A percentile compares a stretch with the other conserved stretches of the same genome.
These are phyloP conservation scores for Branchinecta lynchi DNA, from an alignment of 1,140 invertebrate genomes.

Conservation along the genomic window DNA sequence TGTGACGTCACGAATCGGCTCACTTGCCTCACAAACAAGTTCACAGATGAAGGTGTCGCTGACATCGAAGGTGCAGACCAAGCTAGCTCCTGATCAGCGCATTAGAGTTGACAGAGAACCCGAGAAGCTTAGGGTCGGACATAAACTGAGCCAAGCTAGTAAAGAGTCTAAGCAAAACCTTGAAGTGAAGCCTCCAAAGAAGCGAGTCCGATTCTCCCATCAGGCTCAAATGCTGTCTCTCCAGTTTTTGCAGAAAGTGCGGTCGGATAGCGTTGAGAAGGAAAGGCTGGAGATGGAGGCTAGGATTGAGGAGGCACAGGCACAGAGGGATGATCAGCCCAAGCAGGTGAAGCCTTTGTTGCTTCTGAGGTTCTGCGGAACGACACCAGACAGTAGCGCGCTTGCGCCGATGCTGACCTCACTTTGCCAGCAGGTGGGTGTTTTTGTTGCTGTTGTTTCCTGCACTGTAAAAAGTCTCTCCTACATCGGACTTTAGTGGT, in stretches of 20 bases:
- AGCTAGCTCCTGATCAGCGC: too few relatives aligned
- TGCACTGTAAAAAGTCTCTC: background rate
- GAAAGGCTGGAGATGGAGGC: background rate
- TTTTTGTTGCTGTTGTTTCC: background rate
- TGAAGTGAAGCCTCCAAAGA: background rate
- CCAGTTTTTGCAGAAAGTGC: background rate
- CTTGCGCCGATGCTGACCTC: constrained; percentile 85
- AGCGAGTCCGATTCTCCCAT: background rate
- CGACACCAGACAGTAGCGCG: constrained; percentile 88
- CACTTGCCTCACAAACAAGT: too few relatives aligned
- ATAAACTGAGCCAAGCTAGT: constrained; percentile 13
- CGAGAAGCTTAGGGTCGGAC: constrained; percentile 22
- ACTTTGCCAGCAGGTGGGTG: constrained; percentile 71
- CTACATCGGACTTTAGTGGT: too few relatives aligned
- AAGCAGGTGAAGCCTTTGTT: constrained; percentile 53
- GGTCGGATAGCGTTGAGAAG: constrained; percentile 7
- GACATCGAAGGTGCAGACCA: too few relatives aligned
- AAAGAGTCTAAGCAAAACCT: constrained; percentile 24
- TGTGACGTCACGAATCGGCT: too few relatives aligned
- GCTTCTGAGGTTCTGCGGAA: constrained; percentile 83
- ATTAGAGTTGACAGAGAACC: background rate
- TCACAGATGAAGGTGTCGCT: too few relatives aligned
- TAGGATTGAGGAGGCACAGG: background rate
- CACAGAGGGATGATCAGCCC: background rate
- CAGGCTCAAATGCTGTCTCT: background rate